Conservation (phyloP, 2,797 vertebrate genomes). For the Tadarida brasiliensis region DNA sequence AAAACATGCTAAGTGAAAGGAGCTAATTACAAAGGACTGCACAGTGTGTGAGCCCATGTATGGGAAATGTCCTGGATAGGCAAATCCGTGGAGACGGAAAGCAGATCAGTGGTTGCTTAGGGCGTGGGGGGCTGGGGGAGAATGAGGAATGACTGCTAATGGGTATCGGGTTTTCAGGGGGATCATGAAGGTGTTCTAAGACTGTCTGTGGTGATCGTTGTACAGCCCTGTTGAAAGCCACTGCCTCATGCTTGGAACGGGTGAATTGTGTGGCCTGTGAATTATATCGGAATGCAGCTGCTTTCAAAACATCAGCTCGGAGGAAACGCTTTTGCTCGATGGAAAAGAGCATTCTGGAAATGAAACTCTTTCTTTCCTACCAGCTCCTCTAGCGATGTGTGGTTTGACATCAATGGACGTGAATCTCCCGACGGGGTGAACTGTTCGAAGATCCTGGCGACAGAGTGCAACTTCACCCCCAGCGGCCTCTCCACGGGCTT, state of each 20-base stretch:
- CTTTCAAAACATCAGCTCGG: background rate
- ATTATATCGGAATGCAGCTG: background rate
- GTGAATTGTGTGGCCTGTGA: fast-evolving
- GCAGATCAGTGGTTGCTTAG: background rate
- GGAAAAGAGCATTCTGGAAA: background rate
- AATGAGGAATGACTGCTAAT: background rate
- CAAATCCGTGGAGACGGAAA: background rate
- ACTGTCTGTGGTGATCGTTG: too few relatives aligned
- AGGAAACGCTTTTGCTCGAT: background rate
- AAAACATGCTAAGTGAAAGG: background rate
- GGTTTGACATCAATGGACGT: background rate
- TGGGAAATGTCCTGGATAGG: background rate
- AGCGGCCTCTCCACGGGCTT: background rate
- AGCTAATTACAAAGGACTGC: background rate
- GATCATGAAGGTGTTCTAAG: background rate
- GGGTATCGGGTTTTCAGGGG: background rate
- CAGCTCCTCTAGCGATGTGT: fast-evolving
- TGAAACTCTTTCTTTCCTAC: background rate
- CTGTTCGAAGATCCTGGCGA: slow-evolving; percentile 35
- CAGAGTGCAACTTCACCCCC: slow-evolving; percentile 65
- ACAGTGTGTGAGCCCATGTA: background rate
- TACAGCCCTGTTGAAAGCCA: fast-evolving
- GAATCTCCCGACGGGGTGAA: background rate
- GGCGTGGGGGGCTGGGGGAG: background rate
- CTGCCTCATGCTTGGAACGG: background rate